phyloP scores from a whole-genome alignment of 2,888 invertebrate species.

The Lasiommata megera region DNA sequence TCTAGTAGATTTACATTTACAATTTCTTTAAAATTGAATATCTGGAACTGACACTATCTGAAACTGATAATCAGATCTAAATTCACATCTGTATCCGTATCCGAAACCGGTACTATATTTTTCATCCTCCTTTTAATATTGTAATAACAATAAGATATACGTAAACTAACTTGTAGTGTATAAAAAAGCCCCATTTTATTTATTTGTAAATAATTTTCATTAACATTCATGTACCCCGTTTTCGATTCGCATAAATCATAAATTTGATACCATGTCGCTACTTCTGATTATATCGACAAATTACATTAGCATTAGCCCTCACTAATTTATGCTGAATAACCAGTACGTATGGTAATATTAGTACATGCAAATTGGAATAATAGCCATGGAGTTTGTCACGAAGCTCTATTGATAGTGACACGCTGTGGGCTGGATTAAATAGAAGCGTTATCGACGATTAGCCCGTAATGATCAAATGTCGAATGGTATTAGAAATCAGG shows the following conservation, averaged over 20 bases:
- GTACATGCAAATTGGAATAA: conserved; percentile 46
- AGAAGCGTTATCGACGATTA: conserved; percentile 17
- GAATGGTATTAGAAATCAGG: conserved; percentile 14
- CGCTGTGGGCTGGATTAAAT: conserved; percentile 14
- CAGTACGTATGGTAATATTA: conserved; percentile 39
- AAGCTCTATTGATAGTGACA: conserved; percentile 30
- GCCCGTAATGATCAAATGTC: conserved; percentile 10
- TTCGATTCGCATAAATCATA: conserved; percentile 1
- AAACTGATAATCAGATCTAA: no score
- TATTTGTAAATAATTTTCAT: not conserved
- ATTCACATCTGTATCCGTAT: no score
- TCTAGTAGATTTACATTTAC: no score
- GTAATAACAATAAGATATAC: no score
- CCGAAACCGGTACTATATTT: no score
- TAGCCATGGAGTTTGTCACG: conserved; percentile 31
- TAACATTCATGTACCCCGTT: not conserved
- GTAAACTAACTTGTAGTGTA: no score
- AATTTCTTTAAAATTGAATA: no score
- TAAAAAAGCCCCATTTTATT: no score
- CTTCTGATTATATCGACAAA: conserved; percentile 11
- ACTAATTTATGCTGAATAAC: conserved; percentile 40
- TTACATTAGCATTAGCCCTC: conserved; percentile 24
- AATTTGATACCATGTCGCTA: not conserved
- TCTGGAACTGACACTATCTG: no score
- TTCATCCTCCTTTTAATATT: no score